phyloP scores from a whole-genome alignment of 2,113 vertebrate genomes.

The Ascaphus truei region DNA sequence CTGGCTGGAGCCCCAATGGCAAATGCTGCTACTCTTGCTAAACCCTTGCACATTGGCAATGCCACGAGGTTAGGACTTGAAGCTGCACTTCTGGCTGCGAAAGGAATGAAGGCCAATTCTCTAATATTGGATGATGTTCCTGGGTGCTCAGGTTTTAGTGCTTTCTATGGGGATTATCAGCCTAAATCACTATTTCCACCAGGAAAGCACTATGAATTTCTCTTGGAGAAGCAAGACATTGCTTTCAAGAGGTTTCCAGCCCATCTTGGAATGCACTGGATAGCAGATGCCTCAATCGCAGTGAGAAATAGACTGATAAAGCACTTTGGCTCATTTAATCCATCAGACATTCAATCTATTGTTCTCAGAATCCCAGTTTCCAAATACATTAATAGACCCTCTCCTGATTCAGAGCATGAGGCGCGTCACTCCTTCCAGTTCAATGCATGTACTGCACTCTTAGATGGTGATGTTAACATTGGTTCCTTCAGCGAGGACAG shows the following conservation, averaged over 20 bases:
- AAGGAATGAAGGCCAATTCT: slow-evolving; percentile 72
- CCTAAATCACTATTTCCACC: slow-evolving; percentile 56
- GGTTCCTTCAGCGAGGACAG: slow-evolving; percentile 61
- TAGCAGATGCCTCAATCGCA: slow-evolving; percentile 72
- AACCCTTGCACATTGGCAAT: slow-evolving; percentile 79
- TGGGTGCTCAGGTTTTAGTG: slow-evolving; percentile 75
- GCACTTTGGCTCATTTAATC: slow-evolving; percentile 48
- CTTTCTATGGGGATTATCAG: slow-evolving; percentile 74
- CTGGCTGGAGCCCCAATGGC: slow-evolving; percentile 84
- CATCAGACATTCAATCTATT: slow-evolving; percentile 62
- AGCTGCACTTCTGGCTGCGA: slow-evolving; percentile 74
- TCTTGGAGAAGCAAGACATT: slow-evolving; percentile 80
- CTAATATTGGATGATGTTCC: slow-evolving; percentile 68
- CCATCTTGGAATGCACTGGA: slow-evolving; percentile 88
- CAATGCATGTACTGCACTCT: slow-evolving; percentile 72
- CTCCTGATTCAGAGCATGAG: slow-evolving; percentile 78
- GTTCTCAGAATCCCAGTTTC: slow-evolving; percentile 74
- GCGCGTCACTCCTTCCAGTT: slow-evolving; percentile 88
- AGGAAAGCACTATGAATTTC: slow-evolving; percentile 53
- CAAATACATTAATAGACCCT: slow-evolving; percentile 84
- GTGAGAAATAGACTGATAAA: slow-evolving; percentile 67
- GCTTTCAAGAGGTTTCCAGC: slow-evolving; percentile 84
- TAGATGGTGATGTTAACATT: slow-evolving; percentile 74
- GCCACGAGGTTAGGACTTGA: slow-evolving; percentile 78
- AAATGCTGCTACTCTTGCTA: slow-evolving; percentile 83